Evolutionary conservation across 2,888 invertebrate genomes (phyloP).

Genomic region (Cenopis cana): DNA sequence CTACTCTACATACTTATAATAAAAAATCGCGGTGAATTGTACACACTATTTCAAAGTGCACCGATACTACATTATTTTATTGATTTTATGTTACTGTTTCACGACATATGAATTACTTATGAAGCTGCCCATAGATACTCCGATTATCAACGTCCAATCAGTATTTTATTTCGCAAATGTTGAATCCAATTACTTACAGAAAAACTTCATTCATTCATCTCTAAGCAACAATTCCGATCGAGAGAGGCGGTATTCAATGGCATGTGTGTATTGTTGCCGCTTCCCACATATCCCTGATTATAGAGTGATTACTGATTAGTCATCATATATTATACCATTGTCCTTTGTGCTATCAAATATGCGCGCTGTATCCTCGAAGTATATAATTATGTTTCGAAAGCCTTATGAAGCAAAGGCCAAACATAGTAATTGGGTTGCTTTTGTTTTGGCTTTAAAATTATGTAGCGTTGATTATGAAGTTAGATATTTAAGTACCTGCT

Average conservation of each 20-base stretch:
- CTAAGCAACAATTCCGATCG: constrained; percentile 6
- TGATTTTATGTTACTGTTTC: not conserved
- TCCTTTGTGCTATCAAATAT: constrained; percentile 36
- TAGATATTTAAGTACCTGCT: too few relatives aligned
- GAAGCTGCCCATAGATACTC: too few relatives aligned
- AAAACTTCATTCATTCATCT: constrained; percentile 6
- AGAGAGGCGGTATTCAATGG: constrained; percentile 43
- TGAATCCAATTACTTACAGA: constrained; percentile 2
- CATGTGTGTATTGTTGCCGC: constrained; percentile 46
- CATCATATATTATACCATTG: constrained; percentile 44
- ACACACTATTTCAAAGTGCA: too few relatives aligned
- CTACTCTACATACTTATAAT: too few relatives aligned
- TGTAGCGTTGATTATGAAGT: not conserved
- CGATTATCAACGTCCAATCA: not conserved
- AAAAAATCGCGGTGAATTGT: too few relatives aligned
- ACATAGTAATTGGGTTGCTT: constrained; percentile 26
- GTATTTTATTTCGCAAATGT: not conserved
- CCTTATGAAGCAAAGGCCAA: constrained; percentile 18
- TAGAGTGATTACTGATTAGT: constrained; percentile 39
- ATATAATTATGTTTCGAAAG: constrained; percentile 41
- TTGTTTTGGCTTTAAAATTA: constrained; percentile 10
- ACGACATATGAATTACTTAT: not conserved
- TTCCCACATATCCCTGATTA: constrained; percentile 48
- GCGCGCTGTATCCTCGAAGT: constrained; percentile 16
- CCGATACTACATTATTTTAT: too few relatives aligned